Evolutionary conservation across 2,113 vertebrate genomes (phyloP).

Genomic region (Colossoma macropomum): DNA sequence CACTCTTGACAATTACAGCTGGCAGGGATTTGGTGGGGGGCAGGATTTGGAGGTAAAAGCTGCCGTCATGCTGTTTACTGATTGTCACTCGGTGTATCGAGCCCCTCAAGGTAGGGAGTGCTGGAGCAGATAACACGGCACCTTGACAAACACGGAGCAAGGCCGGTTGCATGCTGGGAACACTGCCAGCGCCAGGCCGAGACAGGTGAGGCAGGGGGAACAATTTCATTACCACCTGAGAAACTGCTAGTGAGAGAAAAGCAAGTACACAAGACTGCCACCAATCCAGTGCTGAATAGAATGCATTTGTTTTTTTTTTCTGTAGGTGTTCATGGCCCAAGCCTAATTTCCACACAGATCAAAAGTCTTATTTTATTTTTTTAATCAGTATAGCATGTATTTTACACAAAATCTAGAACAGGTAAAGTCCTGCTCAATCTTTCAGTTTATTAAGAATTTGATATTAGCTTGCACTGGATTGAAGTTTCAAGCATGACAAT

Average conservation of each 20-base stretch:
- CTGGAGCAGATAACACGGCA: conserved; percentile 38
- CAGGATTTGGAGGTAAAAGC: background rate
- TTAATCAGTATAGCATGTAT: background rate
- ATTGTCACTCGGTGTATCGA: conserved; percentile 23
- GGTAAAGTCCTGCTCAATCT: background rate
- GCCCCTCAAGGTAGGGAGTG: conserved; percentile 39
- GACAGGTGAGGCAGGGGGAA: conserved; percentile 47
- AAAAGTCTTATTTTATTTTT: background rate
- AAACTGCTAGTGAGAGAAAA: conserved; percentile 31
- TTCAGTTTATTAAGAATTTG: background rate
- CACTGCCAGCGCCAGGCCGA: background rate
- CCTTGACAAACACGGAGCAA: conserved; percentile 35
- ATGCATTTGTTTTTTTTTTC: background rate
- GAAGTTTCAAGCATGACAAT: too few species aligned
- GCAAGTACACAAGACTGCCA: background rate
- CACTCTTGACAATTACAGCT: conserved; percentile 30
- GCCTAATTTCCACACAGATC: background rate
- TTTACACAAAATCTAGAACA: background rate
- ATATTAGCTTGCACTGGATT: too few species aligned
- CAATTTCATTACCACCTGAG: conserved; percentile 52
- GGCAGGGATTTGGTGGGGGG: background rate
- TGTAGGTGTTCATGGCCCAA: background rate
- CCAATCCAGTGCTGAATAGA: background rate
- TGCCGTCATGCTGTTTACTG: conserved; percentile 17
- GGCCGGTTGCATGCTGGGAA: conserved; percentile 37